A percentile compares a stretch with the other conserved stretches of the same genome.
phyloP scores from a whole-genome alignment of 2,113 vertebrate species.

The Phrynosoma blainvillii region DNA sequence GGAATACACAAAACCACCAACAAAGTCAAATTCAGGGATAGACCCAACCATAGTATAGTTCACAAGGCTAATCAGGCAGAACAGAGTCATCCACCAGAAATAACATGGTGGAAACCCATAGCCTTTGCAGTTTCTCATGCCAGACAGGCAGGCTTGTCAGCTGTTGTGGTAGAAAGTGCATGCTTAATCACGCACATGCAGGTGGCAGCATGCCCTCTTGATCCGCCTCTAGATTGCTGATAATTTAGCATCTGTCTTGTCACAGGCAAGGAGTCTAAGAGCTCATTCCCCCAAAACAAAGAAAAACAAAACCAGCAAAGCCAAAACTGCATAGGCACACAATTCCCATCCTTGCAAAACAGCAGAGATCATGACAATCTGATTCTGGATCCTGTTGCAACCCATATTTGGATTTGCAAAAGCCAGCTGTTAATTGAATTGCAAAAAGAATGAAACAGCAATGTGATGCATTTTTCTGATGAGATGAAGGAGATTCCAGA shows the following conservation, averaged over 20 bases:
- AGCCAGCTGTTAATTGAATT: too few relatives aligned
- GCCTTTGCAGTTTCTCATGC: slow-evolving; percentile 34
- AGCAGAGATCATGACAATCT: not conserved
- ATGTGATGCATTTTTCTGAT: too few relatives aligned
- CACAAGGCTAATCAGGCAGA: slow-evolving; percentile 32
- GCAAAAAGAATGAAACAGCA: too few relatives aligned
- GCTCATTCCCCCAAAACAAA: too few relatives aligned
- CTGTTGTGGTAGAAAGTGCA: slow-evolving; percentile 41
- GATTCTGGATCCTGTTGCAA: not conserved
- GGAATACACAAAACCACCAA: not conserved
- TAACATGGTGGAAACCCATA: slow-evolving; percentile 29
- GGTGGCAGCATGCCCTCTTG: slow-evolving; percentile 44
- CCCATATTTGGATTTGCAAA: too few relatives aligned
- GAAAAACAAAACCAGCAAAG: not conserved
- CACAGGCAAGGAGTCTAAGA: not conserved
- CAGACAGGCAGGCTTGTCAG: slow-evolving; percentile 30
- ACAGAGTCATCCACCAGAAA: slow-evolving; percentile 47
- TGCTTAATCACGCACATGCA: not conserved
- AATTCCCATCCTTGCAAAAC: not conserved
- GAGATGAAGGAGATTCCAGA: too few relatives aligned
- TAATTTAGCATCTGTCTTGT: slow-evolving; percentile 29
- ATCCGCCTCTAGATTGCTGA: slow-evolving; percentile 41
- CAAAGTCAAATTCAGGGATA: not conserved
- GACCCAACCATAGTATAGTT: slow-evolving; percentile 20
- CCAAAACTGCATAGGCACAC: not conserved